A percentile compares a stretch with the other conserved stretches of the same genome.
Evolutionary conservation across 1,140 invertebrate species (phyloP).

Genomic region (Hirudo medicinalis): DNA sequence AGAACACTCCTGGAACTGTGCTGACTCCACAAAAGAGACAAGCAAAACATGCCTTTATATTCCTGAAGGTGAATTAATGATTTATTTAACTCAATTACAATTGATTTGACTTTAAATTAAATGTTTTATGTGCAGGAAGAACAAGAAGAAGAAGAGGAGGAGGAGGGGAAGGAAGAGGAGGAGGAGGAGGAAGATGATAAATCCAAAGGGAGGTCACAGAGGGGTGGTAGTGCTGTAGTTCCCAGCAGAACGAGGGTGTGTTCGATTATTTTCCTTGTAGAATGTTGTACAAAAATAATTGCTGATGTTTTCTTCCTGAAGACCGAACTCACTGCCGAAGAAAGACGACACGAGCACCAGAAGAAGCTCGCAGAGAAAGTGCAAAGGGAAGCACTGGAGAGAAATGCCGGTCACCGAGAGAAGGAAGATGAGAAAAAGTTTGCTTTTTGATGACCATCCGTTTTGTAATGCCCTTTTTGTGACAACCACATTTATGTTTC

Average conservation of each 20-base stretch:
- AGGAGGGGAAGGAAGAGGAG: conserved; percentile 57
- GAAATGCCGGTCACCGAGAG: conserved; percentile 68
- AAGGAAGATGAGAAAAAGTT: conserved; percentile 70
- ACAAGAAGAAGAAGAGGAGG: conserved; percentile 36
- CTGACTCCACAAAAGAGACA: conserved; percentile 73
- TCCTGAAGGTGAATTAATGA: conserved; percentile 56
- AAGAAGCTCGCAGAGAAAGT: conserved; percentile 77
- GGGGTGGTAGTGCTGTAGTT: conserved; percentile 83
- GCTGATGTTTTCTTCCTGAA: conserved; percentile 26
- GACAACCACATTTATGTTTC: background rate
- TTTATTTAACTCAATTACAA: background rate
- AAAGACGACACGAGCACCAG: conserved; percentile 91
- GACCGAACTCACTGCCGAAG: conserved; percentile 85
- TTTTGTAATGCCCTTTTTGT: background rate
- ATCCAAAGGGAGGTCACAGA: conserved; percentile 63
- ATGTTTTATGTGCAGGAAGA: conserved; percentile 34
- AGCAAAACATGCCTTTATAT: conserved; percentile 89
- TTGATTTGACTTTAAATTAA: conserved; percentile 22
- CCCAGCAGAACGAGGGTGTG: conserved; percentile 78
- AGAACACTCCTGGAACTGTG: conserved; percentile 65
- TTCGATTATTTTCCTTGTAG: background rate
- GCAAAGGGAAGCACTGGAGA: conserved; percentile 79
- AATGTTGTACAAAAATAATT: background rate
- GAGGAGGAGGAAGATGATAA: conserved; percentile 59
- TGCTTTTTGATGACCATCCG: background rate